Conservation (phyloP, 2,113 vertebrate species). For the Urocolius indicus region DNA sequence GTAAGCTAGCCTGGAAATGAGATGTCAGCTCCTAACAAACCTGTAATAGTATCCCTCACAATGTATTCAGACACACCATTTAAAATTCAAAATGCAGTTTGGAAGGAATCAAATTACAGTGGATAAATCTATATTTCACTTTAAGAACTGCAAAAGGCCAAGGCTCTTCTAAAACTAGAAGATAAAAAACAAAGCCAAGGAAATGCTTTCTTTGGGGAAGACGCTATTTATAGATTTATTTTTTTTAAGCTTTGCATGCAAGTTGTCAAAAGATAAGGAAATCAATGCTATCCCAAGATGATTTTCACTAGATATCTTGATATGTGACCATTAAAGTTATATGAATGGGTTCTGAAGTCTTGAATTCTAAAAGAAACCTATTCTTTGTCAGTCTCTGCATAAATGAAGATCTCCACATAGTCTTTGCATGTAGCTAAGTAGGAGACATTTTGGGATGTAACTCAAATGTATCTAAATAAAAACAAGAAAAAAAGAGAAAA, state of each 20-base stretch:
- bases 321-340: neutral
- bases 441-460: neutral
- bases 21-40: conserved; percentile 16
- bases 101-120: conserved; percentile 6
- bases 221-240: neutral
- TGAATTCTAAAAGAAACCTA: neutral
- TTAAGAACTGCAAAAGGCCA: conserved; percentile 1
- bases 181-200: neutral
- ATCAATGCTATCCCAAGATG: neutral
- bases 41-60: neutral
- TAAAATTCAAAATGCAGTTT: conserved; percentile 38
- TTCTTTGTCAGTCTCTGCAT: neutral
- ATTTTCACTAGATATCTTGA: neutral
- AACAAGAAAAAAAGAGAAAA: neutral
- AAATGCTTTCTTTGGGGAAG: neutral
- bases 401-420: neutral
- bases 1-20: neutral
- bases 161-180: neutral
- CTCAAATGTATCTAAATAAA: neutral
- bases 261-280: neutral
- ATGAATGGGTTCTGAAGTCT: neutral
- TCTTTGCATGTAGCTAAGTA: neutral
- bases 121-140: conserved; percentile 14
- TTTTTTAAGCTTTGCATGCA: neutral
- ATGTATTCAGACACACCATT: neutral